Evolutionary conservation across 2,888 invertebrate genomes (phyloP).

Genomic region (Reticulitermes lucifugus): DNA sequence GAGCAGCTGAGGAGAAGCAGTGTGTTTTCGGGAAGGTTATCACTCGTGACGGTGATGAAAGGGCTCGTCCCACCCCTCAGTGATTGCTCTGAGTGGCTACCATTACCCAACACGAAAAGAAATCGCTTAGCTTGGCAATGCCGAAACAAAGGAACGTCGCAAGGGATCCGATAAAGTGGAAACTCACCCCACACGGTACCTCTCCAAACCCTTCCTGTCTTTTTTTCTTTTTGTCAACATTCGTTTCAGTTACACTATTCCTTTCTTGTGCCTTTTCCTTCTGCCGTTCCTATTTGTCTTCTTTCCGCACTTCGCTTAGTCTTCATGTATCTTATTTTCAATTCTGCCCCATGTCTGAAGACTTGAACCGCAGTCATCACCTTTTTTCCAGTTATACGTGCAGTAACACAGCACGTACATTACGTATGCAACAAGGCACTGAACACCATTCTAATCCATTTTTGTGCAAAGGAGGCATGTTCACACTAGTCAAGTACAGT

Average conservation of each 20-base stretch:
- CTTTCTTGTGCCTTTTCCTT: neutral
- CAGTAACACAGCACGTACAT: neutral
- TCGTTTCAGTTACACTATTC: constrained; percentile 4
- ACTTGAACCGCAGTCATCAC: neutral
- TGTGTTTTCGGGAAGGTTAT: neutral
- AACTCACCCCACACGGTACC: neutral
- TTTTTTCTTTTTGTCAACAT: constrained; percentile 7
- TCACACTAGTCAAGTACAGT: neutral
- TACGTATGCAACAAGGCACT: neutral
- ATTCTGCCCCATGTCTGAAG: neutral
- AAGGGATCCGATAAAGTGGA: constrained; percentile 2
- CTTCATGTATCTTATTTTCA: constrained; percentile 17
- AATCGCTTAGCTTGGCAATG: constrained; percentile 28
- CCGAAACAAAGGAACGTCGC: neutral
- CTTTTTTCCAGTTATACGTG: neutral
- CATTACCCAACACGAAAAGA: constrained; percentile 15
- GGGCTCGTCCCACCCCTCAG: neutral
- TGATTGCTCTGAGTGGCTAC: constrained; percentile 19
- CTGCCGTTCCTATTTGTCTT: constrained; percentile 4
- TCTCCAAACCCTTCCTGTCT: neutral
- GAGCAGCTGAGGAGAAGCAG: neutral
- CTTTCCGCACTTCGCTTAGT: neutral
- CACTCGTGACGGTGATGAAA: constrained; percentile 1
- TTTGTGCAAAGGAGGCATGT: neutral
- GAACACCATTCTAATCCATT: neutral